Conservation (phyloP, 2,797 vertebrate species). For the Cheirogaleus major region DNA sequence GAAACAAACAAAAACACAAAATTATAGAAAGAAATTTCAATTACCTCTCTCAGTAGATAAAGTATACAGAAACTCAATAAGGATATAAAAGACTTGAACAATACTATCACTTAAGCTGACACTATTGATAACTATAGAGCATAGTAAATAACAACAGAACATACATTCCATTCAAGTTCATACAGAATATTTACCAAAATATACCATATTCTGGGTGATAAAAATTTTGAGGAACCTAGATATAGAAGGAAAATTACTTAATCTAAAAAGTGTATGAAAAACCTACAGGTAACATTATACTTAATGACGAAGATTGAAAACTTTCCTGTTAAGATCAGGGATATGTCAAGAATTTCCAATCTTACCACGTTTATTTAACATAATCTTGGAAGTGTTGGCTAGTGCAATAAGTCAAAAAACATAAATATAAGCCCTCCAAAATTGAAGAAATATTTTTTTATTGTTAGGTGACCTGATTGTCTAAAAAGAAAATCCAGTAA, state of each 20-base stretch:
- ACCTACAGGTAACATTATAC: neutral
- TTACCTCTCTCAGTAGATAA: neutral
- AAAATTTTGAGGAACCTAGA: neutral
- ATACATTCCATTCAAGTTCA: neutral
- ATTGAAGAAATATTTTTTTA: neutral
- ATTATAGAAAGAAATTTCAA: neutral
- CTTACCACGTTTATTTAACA: neutral
- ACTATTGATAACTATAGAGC: neutral
- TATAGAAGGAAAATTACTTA: neutral
- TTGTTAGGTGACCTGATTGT: neutral
- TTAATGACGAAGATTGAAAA: neutral
- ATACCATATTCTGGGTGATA: neutral
- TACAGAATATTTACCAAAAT: neutral
- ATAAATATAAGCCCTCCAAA: neutral
- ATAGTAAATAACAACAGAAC: neutral
- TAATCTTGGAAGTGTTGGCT: neutral
- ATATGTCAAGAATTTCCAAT: neutral
- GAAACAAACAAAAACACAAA: neutral
- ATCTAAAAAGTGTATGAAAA: neutral
- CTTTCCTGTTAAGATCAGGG: neutral
- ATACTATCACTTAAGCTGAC: neutral
- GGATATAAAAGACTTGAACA: neutral
- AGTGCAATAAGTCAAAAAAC: neutral
- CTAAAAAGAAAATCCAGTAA: neutral
- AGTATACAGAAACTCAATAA: neutral